Evolutionary conservation across 2,888 invertebrate species (phyloP).

Genomic region (Tuta absoluta): DNA sequence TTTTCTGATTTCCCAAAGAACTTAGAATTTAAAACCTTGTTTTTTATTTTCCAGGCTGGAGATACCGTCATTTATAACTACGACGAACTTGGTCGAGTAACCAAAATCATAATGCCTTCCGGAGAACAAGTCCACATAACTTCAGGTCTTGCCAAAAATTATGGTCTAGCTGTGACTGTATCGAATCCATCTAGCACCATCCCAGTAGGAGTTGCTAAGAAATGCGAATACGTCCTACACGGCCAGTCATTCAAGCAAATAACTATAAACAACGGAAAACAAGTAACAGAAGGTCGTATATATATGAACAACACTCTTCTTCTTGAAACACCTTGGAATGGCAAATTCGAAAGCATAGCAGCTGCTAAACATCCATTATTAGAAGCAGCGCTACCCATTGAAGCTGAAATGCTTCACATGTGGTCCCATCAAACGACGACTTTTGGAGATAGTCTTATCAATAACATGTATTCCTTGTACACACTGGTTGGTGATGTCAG

Average conservation of each 20-base stretch:
- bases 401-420: conserved; percentile 94
- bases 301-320: conserved; percentile 90
- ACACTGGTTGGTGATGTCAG: conserved; percentile 92
- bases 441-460: conserved; percentile 87
- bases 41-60: conserved; percentile 82
- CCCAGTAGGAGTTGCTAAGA: conserved; percentile 79
- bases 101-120: conserved; percentile 92
- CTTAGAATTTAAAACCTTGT: conserved; percentile 4
- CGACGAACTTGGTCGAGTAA: conserved; percentile 93
- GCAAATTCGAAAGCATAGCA: conserved; percentile 88
- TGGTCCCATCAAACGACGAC: conserved; percentile 92
- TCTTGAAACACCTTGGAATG: conserved; percentile 88
- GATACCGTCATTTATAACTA: conserved; percentile 96
- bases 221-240: conserved; percentile 82
- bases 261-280: conserved; percentile 85
- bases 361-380: conserved; percentile 90
- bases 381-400: conserved; percentile 91
- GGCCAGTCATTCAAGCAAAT: conserved; percentile 85
- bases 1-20: conserved; percentile 18
- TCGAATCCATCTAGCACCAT: conserved; percentile 78
- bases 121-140: conserved; percentile 92
- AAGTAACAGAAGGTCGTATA: conserved; percentile 87
- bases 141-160: conserved; percentile 88
- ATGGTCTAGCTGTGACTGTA: conserved; percentile 88
- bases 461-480: conserved; percentile 90